Evolutionary conservation across 2,888 invertebrate species (phyloP), one percentile per base, ranked within the genome.

Genomic region (Unio delphinus): DNA sequence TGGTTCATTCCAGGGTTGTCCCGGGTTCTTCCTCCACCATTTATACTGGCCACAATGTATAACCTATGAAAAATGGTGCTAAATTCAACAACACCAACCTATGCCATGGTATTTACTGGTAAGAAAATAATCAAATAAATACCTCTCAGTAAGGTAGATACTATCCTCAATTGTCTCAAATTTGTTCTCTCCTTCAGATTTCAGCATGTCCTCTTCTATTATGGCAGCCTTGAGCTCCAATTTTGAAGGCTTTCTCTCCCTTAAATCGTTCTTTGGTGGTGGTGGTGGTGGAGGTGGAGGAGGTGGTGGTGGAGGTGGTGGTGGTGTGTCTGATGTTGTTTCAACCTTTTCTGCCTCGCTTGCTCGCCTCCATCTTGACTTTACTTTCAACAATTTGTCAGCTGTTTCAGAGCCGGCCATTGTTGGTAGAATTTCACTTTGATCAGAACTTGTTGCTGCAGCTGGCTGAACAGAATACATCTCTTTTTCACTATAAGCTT

Each of bases 91-190:
- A 23, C 23, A 23, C 0, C 23, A 23, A 23, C 23, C 23, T 23
- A 23, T 23, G 23, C 23, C 23, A 23, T 3, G 1, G 45, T 11
- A 45, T 45, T 45, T 11, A 45, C 1, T 2, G 45, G 11, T 11
- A 45, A 45, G 45, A 45, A 45, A 45, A 45, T 45, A 45, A 45
- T 3, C 15, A 45, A 3, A 45, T 15, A 45, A 45, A 85, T 83
- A 94, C 89, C 96, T 93, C 80, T 96, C 96, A 58, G 93, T 93
- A 73, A 95, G 92, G 91, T 96, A 97, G 75, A 95, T 92, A 91
- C 97, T 97, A 88, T 97, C 96, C 67, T 93, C 93, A 64, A 97
- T 92, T 82, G 94, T 93, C 74, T 94, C 93, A 90, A 95, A 97
- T 83, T 94, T 67, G 3, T 66, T 57, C 28, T 70, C 68, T n/a